Base-by-base conservation (phyloP, 2,888 invertebrate species). In the Acanthoscelides obtectus region DNA sequence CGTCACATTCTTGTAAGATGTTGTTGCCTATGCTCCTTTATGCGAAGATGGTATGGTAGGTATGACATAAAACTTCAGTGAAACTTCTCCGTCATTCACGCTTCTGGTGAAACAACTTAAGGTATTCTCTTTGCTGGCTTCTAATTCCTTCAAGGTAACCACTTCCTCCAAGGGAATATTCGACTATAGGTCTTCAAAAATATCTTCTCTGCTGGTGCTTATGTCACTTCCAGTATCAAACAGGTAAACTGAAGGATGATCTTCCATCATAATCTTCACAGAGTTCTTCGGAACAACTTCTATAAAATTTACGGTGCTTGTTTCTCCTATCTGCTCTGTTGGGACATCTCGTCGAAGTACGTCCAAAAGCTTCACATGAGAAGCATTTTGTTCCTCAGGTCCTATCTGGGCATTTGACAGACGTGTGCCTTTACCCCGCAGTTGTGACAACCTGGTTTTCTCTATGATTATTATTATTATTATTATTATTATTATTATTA, bases 211-310 rank as follows among this genome's bases (percentile, higher is more conserved):
- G 20, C 75, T 69, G 22, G 73, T 72, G 69, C 63, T 74, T 8
- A 73, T 71, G 25, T 75, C 75, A 67, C 73, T 76, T 73, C 75
- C 76, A 17, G 75, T 77, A 69, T 77, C 77, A 45, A 77, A 68
- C 6, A 77, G 64, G 12, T 74, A 73, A 22, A 19, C 45, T 19
- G 76, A 20, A 19, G 67, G 19, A 25, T 70, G 22, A 17, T 65
- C 66, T 17, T 71, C 69, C 22, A 75, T 69, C 22, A 22, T 70
- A 22, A 72, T n/a, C 21, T 71, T 73, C 8, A 71, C 70, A 64
- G 17, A 22, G 69, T 74, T 75, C n/a, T 66, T 72, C 8, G 72
- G 69, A 22, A 70, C 20, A 5, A 66, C 64, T 64, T 70, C 72
- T 25, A 75, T 66, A 17, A 64, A 65, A n/a, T 70, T 69, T 20